phyloP scores from a whole-genome alignment of 2,797 vertebrate species.

The Danio choprae region DNA sequence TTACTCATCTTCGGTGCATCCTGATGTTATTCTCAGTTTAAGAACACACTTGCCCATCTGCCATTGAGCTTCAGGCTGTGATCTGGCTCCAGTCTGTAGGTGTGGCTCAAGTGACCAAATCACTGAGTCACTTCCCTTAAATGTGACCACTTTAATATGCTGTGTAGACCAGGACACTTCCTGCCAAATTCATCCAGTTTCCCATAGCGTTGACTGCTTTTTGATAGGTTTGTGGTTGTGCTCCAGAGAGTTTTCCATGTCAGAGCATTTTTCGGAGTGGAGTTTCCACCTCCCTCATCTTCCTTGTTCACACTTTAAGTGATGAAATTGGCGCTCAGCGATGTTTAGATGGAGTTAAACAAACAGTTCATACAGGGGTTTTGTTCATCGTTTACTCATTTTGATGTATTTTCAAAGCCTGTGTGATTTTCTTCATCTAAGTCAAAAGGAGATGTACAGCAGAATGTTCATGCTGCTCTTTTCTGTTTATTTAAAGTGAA shows the following conservation, averaged over 20 bases:
- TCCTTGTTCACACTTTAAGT: background rate
- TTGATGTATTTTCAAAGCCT: background rate
- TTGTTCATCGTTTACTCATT: background rate
- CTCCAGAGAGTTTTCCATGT: background rate
- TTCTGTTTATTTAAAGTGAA: background rate
- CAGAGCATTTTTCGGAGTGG: background rate
- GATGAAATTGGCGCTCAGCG: background rate
- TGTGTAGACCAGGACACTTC: slow-evolving; percentile 58
- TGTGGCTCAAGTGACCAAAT: slow-evolving; percentile 57
- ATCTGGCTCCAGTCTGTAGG: slow-evolving; percentile 60
- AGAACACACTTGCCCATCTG: slow-evolving; percentile 4
- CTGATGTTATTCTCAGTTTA: slow-evolving; percentile 2
- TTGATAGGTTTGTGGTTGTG: background rate
- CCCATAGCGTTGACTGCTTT: background rate
- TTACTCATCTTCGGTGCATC: background rate
- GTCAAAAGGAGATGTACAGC: background rate
- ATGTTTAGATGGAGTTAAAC: background rate
- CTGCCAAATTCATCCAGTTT: slow-evolving; percentile 50
- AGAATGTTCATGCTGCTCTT: background rate
- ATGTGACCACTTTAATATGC: slow-evolving; percentile 61
- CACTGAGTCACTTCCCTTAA: slow-evolving; percentile 69
- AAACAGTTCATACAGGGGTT: background rate
- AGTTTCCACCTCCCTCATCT: background rate
- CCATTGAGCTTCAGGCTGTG: slow-evolving; percentile 41
- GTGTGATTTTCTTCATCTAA: background rate